Evolutionary conservation across 2,113 vertebrate species (phyloP).

Genomic region (Hucho hucho): DNA sequence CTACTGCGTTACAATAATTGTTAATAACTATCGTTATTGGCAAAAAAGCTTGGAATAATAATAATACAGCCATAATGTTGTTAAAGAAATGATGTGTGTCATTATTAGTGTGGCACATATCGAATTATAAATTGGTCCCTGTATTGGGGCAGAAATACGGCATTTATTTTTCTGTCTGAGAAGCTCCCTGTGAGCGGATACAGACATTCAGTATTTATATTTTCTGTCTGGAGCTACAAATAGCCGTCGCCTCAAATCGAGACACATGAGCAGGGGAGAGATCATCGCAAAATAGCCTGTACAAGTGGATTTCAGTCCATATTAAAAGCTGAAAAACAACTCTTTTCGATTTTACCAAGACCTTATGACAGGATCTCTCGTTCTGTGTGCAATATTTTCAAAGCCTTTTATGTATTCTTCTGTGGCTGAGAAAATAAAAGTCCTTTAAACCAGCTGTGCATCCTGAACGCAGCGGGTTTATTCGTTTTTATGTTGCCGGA

Average conservation of each 20-base stretch:
- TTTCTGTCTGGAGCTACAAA: constrained; percentile 65
- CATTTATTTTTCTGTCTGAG: constrained; percentile 30
- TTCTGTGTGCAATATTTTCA: constrained; percentile 24
- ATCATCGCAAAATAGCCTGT: neutral
- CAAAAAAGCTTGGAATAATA: too few species aligned
- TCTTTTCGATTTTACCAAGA: constrained; percentile 13
- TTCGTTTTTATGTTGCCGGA: constrained; percentile 77
- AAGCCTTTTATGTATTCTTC: constrained; percentile 35
- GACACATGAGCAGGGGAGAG: constrained; percentile 44
- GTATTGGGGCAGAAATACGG: neutral
- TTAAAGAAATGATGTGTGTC: neutral
- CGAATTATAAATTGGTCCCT: neutral
- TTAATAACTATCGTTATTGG: too few species aligned
- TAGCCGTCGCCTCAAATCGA: constrained; percentile 53
- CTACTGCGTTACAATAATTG: too few species aligned
- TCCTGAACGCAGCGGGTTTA: constrained; percentile 76
- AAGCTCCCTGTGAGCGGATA: constrained; percentile 47
- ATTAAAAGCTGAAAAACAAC: constrained; percentile 2
- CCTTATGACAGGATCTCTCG: constrained; percentile 7
- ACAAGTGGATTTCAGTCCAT: neutral
- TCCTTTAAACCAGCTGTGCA: constrained; percentile 76
- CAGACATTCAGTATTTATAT: constrained; percentile 64
- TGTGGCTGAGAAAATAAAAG: constrained; percentile 51
- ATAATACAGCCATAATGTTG: neutral
- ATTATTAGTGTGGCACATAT: neutral